These are phyloP conservation scores for Ambastaia sidthimunki DNA, from an alignment of 2,797 vertebrate species.

Conservation along the genomic window DNA sequence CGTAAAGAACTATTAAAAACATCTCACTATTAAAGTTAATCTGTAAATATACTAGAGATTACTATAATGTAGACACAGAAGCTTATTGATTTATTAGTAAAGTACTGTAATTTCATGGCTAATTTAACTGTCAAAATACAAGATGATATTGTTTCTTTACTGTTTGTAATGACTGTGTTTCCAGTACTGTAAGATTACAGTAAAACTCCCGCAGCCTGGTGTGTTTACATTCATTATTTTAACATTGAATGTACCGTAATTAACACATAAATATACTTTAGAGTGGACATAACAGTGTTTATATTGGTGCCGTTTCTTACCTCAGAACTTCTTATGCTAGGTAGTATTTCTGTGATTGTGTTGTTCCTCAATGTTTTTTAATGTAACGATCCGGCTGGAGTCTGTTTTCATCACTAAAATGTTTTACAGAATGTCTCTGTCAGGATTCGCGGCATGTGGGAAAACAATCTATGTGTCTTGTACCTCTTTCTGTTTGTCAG, in stretches of 20 bases:
- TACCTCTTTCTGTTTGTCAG: conserved; percentile 50
- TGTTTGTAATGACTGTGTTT: background rate
- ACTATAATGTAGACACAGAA: background rate
- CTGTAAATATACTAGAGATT: background rate
- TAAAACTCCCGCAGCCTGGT: too few relatives aligned
- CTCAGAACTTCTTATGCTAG: conserved; percentile 1
- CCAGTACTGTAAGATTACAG: background rate
- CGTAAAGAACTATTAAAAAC: too few relatives aligned
- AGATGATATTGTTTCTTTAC: background rate
- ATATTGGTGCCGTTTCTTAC: background rate
- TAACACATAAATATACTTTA: background rate
- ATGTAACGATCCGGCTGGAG: conserved; percentile 37
- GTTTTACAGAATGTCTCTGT: conserved; percentile 32
- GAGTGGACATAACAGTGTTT: background rate
- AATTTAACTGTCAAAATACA: background rate
- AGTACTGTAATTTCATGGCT: background rate
- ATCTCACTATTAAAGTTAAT: too few relatives aligned
- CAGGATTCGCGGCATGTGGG: conserved; percentile 22
- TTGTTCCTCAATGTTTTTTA: background rate
- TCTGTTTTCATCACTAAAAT: conserved; percentile 46
- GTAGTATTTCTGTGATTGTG: conserved; percentile 1
- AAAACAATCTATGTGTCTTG: conserved; percentile 48
- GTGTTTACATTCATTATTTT: too few relatives aligned
- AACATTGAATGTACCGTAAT: too few relatives aligned
- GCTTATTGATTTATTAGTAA: background rate